phyloP scores from a whole-genome alignment of 30 jellyfish, hydroid and myxozoan genomes.

The Rhopilema esculentum region DNA sequence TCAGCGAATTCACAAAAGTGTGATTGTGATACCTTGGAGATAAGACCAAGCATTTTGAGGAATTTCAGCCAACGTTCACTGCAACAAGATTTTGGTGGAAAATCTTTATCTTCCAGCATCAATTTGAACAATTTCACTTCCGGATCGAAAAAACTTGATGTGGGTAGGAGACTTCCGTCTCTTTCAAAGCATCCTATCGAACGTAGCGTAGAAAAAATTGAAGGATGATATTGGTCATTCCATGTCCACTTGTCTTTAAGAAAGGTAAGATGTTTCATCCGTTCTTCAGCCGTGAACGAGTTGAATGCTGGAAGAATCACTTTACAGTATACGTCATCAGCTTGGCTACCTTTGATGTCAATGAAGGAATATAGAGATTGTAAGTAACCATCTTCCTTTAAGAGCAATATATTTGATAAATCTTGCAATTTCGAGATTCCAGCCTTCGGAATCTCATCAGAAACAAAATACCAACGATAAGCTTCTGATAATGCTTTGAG shows the following conservation, averaged over 20 bases:
- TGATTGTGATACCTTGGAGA: constrained; percentile 8
- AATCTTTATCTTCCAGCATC: constrained; percentile 37
- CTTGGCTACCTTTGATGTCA: not conserved
- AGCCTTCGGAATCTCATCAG: constrained; percentile 22
- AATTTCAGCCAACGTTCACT: constrained; percentile 48
- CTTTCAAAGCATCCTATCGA: constrained; percentile 31
- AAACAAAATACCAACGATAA: constrained; percentile 15
- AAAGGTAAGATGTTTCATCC: constrained; percentile 46
- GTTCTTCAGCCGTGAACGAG: not conserved
- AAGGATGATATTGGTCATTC: not conserved
- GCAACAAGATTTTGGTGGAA: constrained; percentile 54
- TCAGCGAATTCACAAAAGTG: constrained; percentile 58
- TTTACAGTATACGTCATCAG: not conserved
- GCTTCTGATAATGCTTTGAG: constrained; percentile 5
- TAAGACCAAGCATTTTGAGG: constrained; percentile 52
- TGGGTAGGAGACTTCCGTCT: constrained; percentile 8
- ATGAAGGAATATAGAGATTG: not conserved
- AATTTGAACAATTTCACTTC: constrained; percentile 13
- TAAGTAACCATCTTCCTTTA: not conserved
- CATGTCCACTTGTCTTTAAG: not conserved
- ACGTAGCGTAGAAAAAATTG: not conserved
- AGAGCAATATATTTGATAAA: not conserved
- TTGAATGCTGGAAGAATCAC: not conserved
- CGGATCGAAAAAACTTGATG: constrained; percentile 62
- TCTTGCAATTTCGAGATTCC: constrained; percentile 44